Evolutionary conservation across 1,140 invertebrate genomes (phyloP).

Genomic region (Zophobas atratus): DNA sequence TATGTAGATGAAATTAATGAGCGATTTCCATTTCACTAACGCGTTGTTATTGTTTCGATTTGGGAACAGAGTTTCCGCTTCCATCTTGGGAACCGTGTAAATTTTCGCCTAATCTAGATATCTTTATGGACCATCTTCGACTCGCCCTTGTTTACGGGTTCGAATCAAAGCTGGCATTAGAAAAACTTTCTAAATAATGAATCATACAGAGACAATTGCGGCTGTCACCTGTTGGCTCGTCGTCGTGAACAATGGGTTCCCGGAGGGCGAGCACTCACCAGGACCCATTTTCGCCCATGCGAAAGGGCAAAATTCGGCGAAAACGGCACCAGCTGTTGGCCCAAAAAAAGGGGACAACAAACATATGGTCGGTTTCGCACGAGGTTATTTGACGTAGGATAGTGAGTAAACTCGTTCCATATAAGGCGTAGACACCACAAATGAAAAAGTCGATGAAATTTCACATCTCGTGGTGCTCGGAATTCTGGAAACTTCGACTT

Average conservation of each 20-base stretch:
- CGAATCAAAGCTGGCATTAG: not conserved
- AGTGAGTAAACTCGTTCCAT: slow-evolving; percentile 45
- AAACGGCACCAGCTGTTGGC: slow-evolving; percentile 9
- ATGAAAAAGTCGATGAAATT: slow-evolving; percentile 30
- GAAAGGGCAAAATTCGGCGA: slow-evolving; percentile 4
- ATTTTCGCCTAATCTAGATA: not conserved
- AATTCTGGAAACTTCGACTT: not conserved
- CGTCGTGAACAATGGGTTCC: not conserved
- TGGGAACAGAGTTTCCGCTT: slow-evolving; percentile 17
- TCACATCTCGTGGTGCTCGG: slow-evolving; percentile 22
- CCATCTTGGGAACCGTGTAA: slow-evolving; percentile 3
- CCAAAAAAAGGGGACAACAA: slow-evolving; percentile 18
- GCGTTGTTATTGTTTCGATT: not conserved
- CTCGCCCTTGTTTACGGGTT: slow-evolving; percentile 7
- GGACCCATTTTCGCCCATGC: not conserved
- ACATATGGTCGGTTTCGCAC: slow-evolving; percentile 46
- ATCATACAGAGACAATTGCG: slow-evolving; percentile 1
- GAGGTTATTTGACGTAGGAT: slow-evolving; percentile 42
- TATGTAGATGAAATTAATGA: not conserved
- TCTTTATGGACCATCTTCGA: slow-evolving; percentile 25
- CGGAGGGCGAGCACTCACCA: not conserved
- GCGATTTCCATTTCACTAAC: not conserved
- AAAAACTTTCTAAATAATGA: slow-evolving; percentile 35
- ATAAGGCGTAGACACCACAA: slow-evolving; percentile 38
- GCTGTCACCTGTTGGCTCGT: slow-evolving; percentile 1